Conservation (phyloP, 2,113 vertebrate genomes). For the Neogale vison region DNA sequence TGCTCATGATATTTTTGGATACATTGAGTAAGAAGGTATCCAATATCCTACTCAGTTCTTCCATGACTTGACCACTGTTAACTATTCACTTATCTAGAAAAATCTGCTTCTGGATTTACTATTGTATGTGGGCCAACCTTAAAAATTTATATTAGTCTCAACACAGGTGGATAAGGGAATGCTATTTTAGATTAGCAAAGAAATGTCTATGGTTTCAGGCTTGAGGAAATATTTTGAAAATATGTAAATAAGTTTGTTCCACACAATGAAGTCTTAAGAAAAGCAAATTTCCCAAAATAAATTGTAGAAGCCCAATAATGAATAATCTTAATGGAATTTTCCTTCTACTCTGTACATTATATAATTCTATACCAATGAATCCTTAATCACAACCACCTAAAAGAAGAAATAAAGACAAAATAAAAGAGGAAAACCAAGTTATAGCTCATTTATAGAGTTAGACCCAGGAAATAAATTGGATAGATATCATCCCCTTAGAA, state of each 20-base stretch:
- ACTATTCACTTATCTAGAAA: neutral
- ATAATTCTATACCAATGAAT: neutral
- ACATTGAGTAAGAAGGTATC: neutral
- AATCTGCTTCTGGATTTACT: neutral
- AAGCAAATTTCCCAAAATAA: neutral
- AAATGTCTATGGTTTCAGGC: neutral
- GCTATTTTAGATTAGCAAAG: neutral
- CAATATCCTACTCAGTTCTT: accelerated
- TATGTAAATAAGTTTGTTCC: neutral
- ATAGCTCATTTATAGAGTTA: neutral
- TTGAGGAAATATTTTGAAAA: neutral
- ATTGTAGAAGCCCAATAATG: neutral
- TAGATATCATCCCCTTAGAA: neutral
- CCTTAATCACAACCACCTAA: neutral
- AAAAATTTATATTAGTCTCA: neutral
- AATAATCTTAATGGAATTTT: neutral
- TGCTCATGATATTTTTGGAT: too few relatives aligned
- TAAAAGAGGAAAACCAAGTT: neutral
- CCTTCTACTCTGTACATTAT: neutral
- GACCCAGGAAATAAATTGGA: neutral
- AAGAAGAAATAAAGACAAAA: neutral
- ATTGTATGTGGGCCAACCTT: accelerated
- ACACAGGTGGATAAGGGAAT: neutral
- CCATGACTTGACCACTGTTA: accelerated
- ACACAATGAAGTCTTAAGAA: neutral